Conservation (phyloP, 2,113 vertebrate species). For the Dasyurus viverrinus region DNA sequence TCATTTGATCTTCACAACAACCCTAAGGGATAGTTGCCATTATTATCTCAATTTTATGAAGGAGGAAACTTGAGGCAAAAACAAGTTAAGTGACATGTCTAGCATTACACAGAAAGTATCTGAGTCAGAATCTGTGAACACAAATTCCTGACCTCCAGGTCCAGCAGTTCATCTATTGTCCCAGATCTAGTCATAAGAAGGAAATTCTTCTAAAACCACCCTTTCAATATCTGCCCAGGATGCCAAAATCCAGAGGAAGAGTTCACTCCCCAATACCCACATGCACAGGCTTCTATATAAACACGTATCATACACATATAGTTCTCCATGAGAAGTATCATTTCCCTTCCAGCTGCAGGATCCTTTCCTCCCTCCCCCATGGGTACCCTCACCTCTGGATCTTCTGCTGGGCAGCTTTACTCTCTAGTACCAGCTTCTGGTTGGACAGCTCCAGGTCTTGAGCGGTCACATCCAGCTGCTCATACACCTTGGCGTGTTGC, state of each 20-base stretch:
- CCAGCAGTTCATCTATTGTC: background rate
- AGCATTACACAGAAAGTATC: background rate
- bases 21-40: background rate
- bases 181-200: background rate
- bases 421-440: conserved; percentile 95
- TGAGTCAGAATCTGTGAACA: background rate
- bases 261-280: background rate
- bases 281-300: background rate
- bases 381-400: conserved; percentile 89
- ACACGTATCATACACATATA: background rate
- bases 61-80: background rate
- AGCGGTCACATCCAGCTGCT: conserved; percentile 96
- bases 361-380: too few relatives aligned
- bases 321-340: background rate
- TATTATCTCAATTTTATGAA: background rate
- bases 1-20: background rate
- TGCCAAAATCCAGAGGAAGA: background rate
- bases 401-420: conserved; percentile 96
- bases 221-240: background rate
- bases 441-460: conserved; percentile 96
- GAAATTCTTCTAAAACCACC: background rate
- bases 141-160: background rate
- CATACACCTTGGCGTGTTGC: conserved; percentile 97
- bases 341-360: background rate
- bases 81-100: background rate